Conservation (phyloP, 2,797 vertebrate genomes). For the Vultur gryphus region DNA sequence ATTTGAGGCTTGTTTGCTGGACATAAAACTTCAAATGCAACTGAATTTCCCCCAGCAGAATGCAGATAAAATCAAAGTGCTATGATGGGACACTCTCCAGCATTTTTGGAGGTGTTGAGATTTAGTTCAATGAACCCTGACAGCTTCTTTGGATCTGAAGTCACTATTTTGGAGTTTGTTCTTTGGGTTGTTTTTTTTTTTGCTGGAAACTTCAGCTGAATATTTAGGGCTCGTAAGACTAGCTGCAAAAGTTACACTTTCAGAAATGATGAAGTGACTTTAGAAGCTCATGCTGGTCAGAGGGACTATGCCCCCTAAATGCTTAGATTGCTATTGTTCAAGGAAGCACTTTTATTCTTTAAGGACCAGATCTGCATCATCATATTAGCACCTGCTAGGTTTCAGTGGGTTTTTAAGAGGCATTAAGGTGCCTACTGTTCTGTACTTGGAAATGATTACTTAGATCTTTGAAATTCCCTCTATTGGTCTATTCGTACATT, state of each 20-base stretch:
- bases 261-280: not conserved
- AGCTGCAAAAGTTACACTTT: not conserved
- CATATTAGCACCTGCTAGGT: not conserved
- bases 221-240: not conserved
- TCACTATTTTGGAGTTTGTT: not conserved
- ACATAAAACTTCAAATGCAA: conserved; percentile 57
- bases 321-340: not conserved
- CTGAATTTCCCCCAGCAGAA: conserved; percentile 48
- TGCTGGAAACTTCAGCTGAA: not conserved
- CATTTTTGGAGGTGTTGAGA: not conserved
- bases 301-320: not conserved
- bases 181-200: not conserved
- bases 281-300: not conserved
- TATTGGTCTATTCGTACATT: not conserved
- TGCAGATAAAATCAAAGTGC: conserved; percentile 30
- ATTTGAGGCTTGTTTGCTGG: conserved; percentile 46
- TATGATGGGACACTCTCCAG: not conserved
- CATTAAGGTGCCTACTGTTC: not conserved
- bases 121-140: not conserved
- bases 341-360: not conserved
- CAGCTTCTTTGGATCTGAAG: not conserved
- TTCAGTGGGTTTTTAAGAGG: not conserved
- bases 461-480: not conserved
- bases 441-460: not conserved
- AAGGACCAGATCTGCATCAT: not conserved